These are phyloP conservation scores for Microctonus aethiopoides DNA, from an alignment of 2,888 invertebrate genomes.

Conservation along the genomic window DNA sequence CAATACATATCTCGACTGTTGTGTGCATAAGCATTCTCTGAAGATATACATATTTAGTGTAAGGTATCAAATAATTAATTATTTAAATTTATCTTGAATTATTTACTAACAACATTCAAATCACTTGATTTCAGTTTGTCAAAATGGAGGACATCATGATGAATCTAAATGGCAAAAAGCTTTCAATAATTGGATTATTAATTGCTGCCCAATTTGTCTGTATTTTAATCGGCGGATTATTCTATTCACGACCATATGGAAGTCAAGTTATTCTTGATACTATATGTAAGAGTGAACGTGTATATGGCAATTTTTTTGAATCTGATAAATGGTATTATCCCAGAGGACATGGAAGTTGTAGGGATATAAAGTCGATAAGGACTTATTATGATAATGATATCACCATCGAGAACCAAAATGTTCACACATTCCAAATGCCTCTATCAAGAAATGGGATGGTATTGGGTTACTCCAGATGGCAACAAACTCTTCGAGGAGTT, in stretches of 20 bases:
- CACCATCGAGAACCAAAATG: conserved; percentile 77
- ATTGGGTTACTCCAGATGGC: conserved; percentile 95
- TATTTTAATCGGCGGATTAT: conserved; percentile 89
- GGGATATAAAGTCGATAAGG: too few relatives aligned
- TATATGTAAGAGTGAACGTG: conserved; percentile 78
- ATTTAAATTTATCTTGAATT: too few relatives aligned
- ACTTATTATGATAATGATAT: conserved; percentile 67
- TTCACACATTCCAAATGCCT: conserved; percentile 90
- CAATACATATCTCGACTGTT: too few relatives aligned
- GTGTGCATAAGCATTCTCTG: too few relatives aligned
- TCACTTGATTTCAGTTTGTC: neutral
- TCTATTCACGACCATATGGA: conserved; percentile 90
- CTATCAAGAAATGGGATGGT: conserved; percentile 77
- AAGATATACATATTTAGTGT: too few relatives aligned
- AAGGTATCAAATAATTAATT: too few relatives aligned
- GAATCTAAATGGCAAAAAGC: conserved; percentile 94
- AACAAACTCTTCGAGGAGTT: conserved; percentile 95
- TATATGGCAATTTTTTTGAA: conserved; percentile 68
- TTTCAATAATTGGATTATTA: conserved; percentile 83
- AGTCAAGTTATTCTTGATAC: conserved; percentile 83
- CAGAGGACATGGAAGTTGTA: conserved; percentile 74
- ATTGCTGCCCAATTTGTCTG: conserved; percentile 86
- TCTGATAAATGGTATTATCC: conserved; percentile 83
- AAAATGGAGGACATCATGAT: conserved; percentile 94
- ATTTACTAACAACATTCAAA: too few relatives aligned